A percentile compares a stretch with the other conserved stretches of the same genome.
These are phyloP conservation scores for Leucosticte australis DNA, from an alignment of 2,113 vertebrate genomes.

Conservation along the genomic window DNA sequence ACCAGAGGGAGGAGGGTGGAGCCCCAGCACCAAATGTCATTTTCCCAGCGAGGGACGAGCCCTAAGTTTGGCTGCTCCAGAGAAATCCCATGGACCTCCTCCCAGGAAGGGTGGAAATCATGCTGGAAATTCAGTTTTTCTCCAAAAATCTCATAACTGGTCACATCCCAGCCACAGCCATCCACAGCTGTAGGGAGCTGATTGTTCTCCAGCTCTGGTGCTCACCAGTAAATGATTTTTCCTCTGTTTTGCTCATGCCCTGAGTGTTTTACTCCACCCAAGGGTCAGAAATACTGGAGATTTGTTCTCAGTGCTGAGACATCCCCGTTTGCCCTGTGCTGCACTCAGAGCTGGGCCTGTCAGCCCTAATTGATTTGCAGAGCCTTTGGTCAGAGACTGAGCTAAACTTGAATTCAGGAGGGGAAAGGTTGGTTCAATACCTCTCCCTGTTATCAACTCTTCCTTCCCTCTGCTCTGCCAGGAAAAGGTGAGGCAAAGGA, in stretches of 20 bases:
- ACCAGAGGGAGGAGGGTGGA: no score
- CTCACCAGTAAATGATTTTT: background rate
- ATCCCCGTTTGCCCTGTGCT: background rate
- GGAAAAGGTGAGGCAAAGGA: background rate
- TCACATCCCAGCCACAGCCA: background rate
- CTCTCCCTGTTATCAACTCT: background rate
- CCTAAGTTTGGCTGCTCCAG: background rate
- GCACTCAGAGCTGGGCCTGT: background rate
- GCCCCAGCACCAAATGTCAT: background rate
- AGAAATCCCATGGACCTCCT: background rate
- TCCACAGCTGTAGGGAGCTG: background rate
- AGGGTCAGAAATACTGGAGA: slow-evolving; percentile 12
- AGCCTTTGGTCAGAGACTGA: background rate
- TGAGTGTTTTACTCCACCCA: background rate
- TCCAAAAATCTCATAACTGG: background rate
- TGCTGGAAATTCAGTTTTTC: background rate
- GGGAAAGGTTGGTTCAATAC: slow-evolving; percentile 9
- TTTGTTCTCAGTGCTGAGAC: background rate
- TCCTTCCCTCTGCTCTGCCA: background rate
- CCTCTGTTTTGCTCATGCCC: background rate
- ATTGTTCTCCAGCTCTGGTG: background rate
- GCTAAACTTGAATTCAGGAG: background rate
- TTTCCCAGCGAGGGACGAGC: background rate
- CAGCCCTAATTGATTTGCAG: slow-evolving; percentile 47
- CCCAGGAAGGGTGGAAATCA: background rate